A percentile compares a stretch with the other conserved stretches of the same genome.
These are phyloP conservation scores for Piscicola geometra DNA, from an alignment of 2,888 invertebrate genomes.

Conservation along the genomic window DNA sequence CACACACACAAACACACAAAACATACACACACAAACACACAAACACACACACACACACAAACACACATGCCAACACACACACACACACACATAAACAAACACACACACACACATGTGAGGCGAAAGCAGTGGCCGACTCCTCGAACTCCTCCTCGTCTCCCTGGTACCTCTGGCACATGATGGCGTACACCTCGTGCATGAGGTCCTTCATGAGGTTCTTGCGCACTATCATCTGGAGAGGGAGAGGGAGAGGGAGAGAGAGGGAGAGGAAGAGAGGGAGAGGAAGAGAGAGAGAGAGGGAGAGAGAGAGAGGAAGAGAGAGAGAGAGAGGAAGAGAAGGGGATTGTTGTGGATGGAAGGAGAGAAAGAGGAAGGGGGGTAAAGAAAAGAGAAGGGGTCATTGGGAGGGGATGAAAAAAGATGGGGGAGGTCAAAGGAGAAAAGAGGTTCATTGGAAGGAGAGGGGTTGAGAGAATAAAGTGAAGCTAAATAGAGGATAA, in stretches of 20 bases:
- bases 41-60: too few relatives aligned
- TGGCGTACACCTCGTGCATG: neutral
- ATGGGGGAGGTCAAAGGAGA: neutral
- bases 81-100: too few relatives aligned
- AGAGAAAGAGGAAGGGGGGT: neutral
- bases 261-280: constrained; percentile 67
- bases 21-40: too few relatives aligned
- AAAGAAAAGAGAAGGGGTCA: too few relatives aligned
- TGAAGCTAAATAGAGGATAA: too few relatives aligned
- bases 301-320: too few relatives aligned
- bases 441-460: constrained; percentile 21
- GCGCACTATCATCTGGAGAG: constrained; percentile 4
- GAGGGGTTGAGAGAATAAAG: too few relatives aligned
- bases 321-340: too few relatives aligned
- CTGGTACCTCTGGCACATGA: constrained; percentile 11
- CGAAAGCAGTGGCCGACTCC: constrained; percentile 61
- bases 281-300: too few relatives aligned
- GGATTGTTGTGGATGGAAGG: neutral
- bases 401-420: too few relatives aligned
- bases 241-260: constrained; percentile 60
- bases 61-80: too few relatives aligned
- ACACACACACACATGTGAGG: neutral
- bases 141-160: constrained; percentile 62
- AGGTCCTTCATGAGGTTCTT: constrained; percentile 3
- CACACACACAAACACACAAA: too few relatives aligned